Base-by-base conservation (phyloP, 2,797 vertebrate genomes). In the Lutjanus argentimaculatus region DNA sequence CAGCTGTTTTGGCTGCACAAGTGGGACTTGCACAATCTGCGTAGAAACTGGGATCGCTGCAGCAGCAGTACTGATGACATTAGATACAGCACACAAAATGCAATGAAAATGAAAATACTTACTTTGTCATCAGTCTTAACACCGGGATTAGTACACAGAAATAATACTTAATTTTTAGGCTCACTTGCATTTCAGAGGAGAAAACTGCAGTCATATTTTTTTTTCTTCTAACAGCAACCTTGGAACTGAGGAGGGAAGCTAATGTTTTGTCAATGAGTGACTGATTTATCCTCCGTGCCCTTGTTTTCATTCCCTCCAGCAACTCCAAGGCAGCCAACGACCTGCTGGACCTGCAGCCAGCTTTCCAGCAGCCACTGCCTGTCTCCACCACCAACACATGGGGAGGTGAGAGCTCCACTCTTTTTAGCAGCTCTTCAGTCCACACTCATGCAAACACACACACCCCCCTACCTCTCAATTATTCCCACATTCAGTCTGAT, bases 291-390 rank as follows among this genome's bases (percentile, higher is more conserved):
- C 4, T 82, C 7, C 3, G 2, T 82, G 83, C 52, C 64, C 67
- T 67, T 73, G n/a, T 73, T 76, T 52, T 73, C 0, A 0, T 66
- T 45, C n/a, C 87, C 91, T 90, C 17, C 87, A 98, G 97, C 96
- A 95, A 96, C 91, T 96, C 97, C 88, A 98, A 97, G 95, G 95
- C 97, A 94, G 96, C 97, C 93, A 99, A 94, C 75, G 97, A 99
- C 94, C 95, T 99, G 84, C 96, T 99, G 94, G 97, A 99, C 95
- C 96, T 99, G 88, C 97, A 99, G 94, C 97, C 97, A 83, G 96
- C 96, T 72, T 99, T 98, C 95, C 97, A 97, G 89, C 96, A 96
- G 3, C 87, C 96, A 72, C 95, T 97, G 86, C 95, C 97, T 68
- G 94, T 97, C 87, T 93, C 97, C 79, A 90, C 94, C 88, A 91